Base-by-base conservation (phyloP, 2,888 invertebrate genomes). In the Trichopoda pennipes region DNA sequence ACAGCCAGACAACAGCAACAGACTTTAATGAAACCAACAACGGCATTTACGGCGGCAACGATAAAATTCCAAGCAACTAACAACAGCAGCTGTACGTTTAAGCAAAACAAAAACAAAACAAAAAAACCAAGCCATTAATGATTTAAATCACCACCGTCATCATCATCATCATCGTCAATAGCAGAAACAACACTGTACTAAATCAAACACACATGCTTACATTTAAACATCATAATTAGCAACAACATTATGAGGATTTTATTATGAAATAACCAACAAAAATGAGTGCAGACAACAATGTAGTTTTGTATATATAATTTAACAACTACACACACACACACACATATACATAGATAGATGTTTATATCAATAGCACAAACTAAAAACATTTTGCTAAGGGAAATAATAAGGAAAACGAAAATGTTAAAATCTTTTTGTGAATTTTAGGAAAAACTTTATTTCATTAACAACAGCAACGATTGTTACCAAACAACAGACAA, bases 41-140 rank as follows among this genome's bases (percentile, higher is more conserved):
- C 66, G 51, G 44, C 56, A 23, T 44, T 66, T 47, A 56, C 66
- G 47, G 2, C 38, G 38, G 12, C 38, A 38, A 70, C 72, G 58
- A 47, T 73, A 61, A 77, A 53, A 73, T 68, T 73, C 61, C 73
- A 66, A 79, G 73, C 79, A 79, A 79, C 73, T 61, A 74, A 69
- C 81, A 81, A 58, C 81, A 81, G 81, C 81, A 78, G 81, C 81
- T 77, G 76, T 77, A 81, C 77, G 68, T 53, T 51, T 63, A 21
- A 70, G 35, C 19, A 35, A 53, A 56, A 66, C 35, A 64, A 47
- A 73, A 68, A 53, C 38, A 58, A 21, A 68, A 53, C 38, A 58
- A 21, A n/a, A n/a, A n/a, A n/a, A n/a, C n/a, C n/a, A n/a, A 21
- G 6, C 14, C 51, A 58, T 58, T 69, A 53, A 78, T 70, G 69